Base-by-base conservation (phyloP, 2,888 invertebrate genomes). In the Anodontia alba region DNA sequence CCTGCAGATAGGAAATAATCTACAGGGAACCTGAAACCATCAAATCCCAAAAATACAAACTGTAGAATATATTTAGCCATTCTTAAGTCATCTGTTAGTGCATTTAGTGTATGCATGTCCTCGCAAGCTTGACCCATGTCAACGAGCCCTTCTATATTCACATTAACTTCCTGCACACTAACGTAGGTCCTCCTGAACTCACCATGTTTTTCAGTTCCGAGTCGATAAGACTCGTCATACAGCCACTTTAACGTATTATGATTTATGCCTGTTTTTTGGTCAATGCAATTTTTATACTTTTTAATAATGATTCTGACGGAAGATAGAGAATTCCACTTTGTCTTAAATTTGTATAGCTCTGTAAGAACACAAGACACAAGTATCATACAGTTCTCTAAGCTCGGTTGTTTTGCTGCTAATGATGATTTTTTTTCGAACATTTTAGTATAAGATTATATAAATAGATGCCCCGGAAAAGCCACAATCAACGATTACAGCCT, bases 11-110 rank as follows among this genome's bases (percentile, higher is more conserved):
- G 78, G 68, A 74, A 81, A 31, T 73, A 76, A 20, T 72, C 76
- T n/a, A 76, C 46, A n/a, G 80, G 80, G 42, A 80, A 80, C 1
- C 80, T 49, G 57, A 80, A 80, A 29, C 76, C 80, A 31, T 72
- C 76, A 62, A 62, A 69, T 20, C 71, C 66, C n/a, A 80, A n/a
- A 38, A 38, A 38, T 8, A 38, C 12, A 38, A 38, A 38, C 38
- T 38, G 38, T 8, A 38, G 38, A 12, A 38, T 38, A 38, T 38
- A 12, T 8, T 5, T 8, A 38, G 80, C 80, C 5, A 38, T 5
- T 12, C 38, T 5, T 8, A 38, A 8, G 38, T 38, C 38, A 38
- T 67, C 38, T 0, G 29, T 68, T 5, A 73, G 66, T 12, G 36
- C 29, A 33, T 73, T 78, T 29, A 78, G 72, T 42, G 46, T 42